These are phyloP conservation scores for Schrankia costaestrigalis DNA, from an alignment of 2,888 invertebrate genomes.

Conservation along the genomic window DNA sequence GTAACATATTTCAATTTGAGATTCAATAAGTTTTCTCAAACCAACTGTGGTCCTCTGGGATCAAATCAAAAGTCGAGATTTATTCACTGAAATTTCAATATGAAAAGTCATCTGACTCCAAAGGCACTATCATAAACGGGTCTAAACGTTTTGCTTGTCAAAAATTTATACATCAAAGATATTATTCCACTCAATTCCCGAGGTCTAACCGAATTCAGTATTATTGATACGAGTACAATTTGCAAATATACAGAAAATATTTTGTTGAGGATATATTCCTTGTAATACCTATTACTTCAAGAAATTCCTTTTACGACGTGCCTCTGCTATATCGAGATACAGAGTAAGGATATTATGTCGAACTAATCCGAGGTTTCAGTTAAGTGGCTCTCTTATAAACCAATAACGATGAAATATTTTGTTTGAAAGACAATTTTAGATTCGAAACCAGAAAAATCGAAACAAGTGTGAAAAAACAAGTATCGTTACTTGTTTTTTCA, in stretches of 20 bases:
- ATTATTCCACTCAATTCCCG: constrained; percentile 22
- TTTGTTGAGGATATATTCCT: constrained; percentile 24
- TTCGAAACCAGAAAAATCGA: too few relatives aligned
- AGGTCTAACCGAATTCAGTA: constrained; percentile 21
- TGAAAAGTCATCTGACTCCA: too few relatives aligned
- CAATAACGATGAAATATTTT: too few relatives aligned
- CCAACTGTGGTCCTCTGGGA: too few relatives aligned
- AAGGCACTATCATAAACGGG: constrained; percentile 5
- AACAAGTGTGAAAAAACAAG: too few relatives aligned
- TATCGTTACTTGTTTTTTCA: too few relatives aligned
- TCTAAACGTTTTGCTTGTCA: constrained; percentile 13
- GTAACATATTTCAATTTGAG: too few relatives aligned
- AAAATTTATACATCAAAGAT: constrained; percentile 23
- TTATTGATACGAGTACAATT: constrained; percentile 37
- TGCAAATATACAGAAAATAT: constrained; percentile 39
- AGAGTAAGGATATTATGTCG: constrained; percentile 31
- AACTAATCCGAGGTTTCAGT: constrained; percentile 11
- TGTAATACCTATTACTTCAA: constrained; percentile 23
- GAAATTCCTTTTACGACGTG: constrained; percentile 26
- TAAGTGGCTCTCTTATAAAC: constrained; percentile 22
- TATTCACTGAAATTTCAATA: too few relatives aligned
- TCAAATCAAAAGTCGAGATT: too few relatives aligned
- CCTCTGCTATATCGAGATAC: constrained; percentile 24
- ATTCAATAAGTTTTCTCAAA: too few relatives aligned
- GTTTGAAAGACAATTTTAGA: too few relatives aligned